Percentiles rank a stretch among this genome's conserved stretches.
phyloP scores from a whole-genome alignment of 2,888 invertebrate genomes.

The Lampropteryx suffumata region DNA sequence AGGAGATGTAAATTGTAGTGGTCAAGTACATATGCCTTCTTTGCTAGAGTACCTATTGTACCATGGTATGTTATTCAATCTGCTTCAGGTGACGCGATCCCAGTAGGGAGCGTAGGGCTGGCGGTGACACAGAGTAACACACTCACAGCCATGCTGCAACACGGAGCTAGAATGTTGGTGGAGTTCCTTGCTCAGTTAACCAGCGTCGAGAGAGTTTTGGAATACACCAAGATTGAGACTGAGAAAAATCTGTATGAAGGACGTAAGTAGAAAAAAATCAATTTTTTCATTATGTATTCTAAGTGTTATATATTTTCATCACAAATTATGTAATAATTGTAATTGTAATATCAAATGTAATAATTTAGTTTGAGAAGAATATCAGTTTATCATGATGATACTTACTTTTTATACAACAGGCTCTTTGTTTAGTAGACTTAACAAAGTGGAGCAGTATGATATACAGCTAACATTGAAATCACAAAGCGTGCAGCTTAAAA shows the following conservation, averaged over 20 bases:
- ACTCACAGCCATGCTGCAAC: slow-evolving; percentile 85
- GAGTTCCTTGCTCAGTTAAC: slow-evolving; percentile 90
- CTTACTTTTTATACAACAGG: too few species aligned
- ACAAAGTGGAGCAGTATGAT: too few species aligned
- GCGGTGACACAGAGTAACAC: slow-evolving; percentile 86
- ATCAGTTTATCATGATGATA: too few species aligned
- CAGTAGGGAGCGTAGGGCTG: slow-evolving; percentile 84
- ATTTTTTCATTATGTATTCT: too few species aligned
- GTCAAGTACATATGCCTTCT: too few species aligned
- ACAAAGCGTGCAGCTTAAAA: not conserved
- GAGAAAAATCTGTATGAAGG: slow-evolving; percentile 81
- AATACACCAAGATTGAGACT: slow-evolving; percentile 88
- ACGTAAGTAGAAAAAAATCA: slow-evolving; percentile 55
- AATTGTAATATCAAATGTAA: too few species aligned
- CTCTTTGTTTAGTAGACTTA: too few species aligned
- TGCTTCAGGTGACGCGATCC: slow-evolving; percentile 54
- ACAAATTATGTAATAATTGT: too few species aligned
- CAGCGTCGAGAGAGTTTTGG: slow-evolving; percentile 92
- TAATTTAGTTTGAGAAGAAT: too few species aligned
- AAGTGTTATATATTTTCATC: too few species aligned
- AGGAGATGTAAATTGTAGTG: too few species aligned
- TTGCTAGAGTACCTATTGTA: too few species aligned
- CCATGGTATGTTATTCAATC: not conserved
- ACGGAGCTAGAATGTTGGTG: slow-evolving; percentile 93
- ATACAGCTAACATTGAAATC: not conserved